Conservation (phyloP, 2,797 vertebrate genomes). For the Centropyge bicolor region DNA sequence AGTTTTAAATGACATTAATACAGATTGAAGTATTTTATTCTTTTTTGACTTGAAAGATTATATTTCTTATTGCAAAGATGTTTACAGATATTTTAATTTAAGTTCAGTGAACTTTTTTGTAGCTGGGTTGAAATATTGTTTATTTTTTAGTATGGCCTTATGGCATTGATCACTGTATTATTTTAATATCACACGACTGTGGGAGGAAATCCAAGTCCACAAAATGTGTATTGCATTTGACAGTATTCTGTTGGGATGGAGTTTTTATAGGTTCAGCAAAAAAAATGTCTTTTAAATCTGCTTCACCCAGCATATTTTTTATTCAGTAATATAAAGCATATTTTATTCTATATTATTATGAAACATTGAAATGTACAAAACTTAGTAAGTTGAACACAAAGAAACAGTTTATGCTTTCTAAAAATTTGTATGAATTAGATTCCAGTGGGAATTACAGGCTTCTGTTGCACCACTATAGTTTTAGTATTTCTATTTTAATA, state of each 20-base stretch:
- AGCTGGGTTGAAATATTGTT: conserved; percentile 97
- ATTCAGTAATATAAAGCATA: conserved; percentile 99
- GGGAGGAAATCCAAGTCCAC: conserved; percentile 88
- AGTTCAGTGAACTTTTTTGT: conserved; percentile 99
- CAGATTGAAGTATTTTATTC: conserved; percentile 99
- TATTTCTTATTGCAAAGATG: conserved; percentile 99
- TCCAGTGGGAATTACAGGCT: conserved; percentile 96
- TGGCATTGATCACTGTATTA: conserved; percentile 99
- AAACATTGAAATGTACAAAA: conserved; percentile 93
- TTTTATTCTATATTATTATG: conserved; percentile 99
- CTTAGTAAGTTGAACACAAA: conserved; percentile 91
- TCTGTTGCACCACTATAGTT: conserved; percentile 99
- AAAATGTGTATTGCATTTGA: conserved; percentile 91
- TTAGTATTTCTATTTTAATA: conserved; percentile 99
- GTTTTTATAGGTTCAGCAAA: conserved; percentile 95
- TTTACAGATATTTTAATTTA: conserved; percentile 99
- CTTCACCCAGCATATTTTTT: conserved; percentile 99
- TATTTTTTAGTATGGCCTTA: conserved; percentile 96
- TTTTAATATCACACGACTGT: conserved; percentile 95
- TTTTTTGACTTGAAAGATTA: conserved; percentile 99
- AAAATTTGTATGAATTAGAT: conserved; percentile 99
- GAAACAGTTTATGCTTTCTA: conserved; percentile 95
- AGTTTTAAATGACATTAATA: conserved; percentile 97
- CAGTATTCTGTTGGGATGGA: conserved; percentile 98
- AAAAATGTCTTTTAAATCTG: conserved; percentile 91